Percentiles rank a stretch among this genome's conserved stretches.
Conservation (phyloP, 1,140 invertebrate species). For the Mercenaria mercenaria region DNA sequence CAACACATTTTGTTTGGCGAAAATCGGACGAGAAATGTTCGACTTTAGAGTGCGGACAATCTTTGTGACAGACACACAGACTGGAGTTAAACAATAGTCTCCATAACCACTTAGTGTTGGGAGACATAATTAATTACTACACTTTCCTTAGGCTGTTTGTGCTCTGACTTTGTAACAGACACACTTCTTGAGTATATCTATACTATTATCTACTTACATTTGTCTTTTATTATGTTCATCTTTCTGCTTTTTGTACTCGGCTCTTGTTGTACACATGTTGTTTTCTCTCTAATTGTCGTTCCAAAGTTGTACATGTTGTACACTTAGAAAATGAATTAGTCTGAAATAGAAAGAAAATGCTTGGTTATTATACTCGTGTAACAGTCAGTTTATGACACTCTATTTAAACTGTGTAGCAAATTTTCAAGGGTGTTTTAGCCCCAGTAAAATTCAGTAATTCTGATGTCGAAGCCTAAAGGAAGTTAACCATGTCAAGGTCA, state of each 20-base stretch:
- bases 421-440: not conserved
- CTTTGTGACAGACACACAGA: too few species aligned
- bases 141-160: too few species aligned
- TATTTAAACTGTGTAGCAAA: not conserved
- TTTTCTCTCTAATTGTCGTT: conserved; percentile 22
- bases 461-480: not conserved
- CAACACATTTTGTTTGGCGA: too few species aligned
- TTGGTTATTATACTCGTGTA: not conserved
- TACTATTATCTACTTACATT: not conserved
- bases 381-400: not conserved
- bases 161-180: too few species aligned
- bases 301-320: conserved; percentile 42
- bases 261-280: conserved; percentile 27
- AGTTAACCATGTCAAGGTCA: not conserved
- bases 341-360: conserved; percentile 3
- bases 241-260: conserved; percentile 2
- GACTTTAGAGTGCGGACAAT: too few species aligned
- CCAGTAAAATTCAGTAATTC: not conserved
- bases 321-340: conserved; percentile 63
- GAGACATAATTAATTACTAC: too few species aligned
- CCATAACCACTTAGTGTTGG: too few species aligned
- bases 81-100: too few species aligned
- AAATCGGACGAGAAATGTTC: too few species aligned
- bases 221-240: conserved; percentile 1
- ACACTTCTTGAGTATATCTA: too few species aligned